Percentiles rank a stretch among this genome's conserved stretches.
phyloP scores from a whole-genome alignment of 2,888 invertebrate species.

The Sarcophaga rosellei region DNA sequence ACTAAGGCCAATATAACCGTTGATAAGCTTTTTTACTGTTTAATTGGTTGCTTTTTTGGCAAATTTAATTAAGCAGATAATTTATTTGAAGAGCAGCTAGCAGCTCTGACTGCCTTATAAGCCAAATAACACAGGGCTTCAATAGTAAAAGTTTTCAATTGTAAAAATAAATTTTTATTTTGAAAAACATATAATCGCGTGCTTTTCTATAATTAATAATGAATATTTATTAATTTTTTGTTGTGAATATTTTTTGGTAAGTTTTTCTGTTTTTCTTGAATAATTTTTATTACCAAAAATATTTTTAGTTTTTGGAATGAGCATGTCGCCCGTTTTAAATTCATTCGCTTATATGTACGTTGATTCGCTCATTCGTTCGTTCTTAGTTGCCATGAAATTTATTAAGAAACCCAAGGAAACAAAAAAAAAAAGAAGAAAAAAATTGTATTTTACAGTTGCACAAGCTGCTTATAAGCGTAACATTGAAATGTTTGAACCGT shows the following conservation, averaged over 20 bases:
- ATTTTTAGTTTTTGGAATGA: constrained; percentile 53
- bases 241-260: too few relatives aligned
- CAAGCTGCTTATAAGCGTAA: constrained; percentile 62
- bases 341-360: not conserved
- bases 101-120: constrained; percentile 10
- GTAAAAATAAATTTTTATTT: constrained; percentile 33
- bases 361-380: not conserved
- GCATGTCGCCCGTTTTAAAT: constrained; percentile 43
- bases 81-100: constrained; percentile 54
- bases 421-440: not conserved
- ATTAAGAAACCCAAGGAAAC: not conserved
- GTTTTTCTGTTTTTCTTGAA: constrained; percentile 7
- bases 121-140: not conserved
- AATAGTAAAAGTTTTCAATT: constrained; percentile 45
- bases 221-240: constrained; percentile 58
- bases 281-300: constrained; percentile 60
- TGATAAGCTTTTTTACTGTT: not conserved
- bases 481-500: constrained; percentile 42
- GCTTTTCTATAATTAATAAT: constrained; percentile 64
- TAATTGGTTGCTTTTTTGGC: constrained; percentile 7
- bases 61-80: constrained; percentile 45
- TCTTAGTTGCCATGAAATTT: not conserved
- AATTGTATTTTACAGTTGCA: constrained; percentile 47
- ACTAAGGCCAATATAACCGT: constrained; percentile 4
- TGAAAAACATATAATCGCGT: constrained; percentile 56